These are phyloP conservation scores for Galendromus occidentalis DNA, from an alignment of 1,140 invertebrate species.

Conservation along the genomic window DNA sequence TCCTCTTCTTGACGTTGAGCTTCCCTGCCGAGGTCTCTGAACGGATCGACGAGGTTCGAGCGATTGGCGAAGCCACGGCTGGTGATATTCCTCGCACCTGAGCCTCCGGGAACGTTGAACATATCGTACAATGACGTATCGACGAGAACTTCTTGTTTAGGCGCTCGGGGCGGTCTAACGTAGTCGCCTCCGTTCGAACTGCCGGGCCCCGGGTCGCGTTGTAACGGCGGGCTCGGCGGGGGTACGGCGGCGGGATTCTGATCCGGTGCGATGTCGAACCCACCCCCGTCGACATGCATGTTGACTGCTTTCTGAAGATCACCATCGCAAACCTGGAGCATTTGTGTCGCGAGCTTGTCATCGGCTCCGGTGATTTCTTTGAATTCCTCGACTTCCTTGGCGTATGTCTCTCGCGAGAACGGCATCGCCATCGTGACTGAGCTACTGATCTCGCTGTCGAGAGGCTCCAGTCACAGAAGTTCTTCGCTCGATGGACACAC, in stretches of 20 bases:
- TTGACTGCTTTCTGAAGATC: constrained; percentile 36
- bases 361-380: constrained; percentile 6
- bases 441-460: too few species aligned
- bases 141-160: constrained; percentile 38
- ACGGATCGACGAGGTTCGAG: neutral
- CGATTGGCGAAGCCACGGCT: neutral
- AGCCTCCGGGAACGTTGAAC: constrained; percentile 42
- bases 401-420: too few species aligned
- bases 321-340: constrained; percentile 33
- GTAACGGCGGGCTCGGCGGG: constrained; percentile 8
- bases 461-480: too few species aligned
- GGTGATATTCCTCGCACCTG: constrained; percentile 29
- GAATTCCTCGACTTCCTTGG: neutral
- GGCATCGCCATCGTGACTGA: too few species aligned
- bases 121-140: constrained; percentile 42
- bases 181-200: constrained; percentile 27
- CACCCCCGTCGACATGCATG: constrained; percentile 33
- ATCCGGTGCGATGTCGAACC: constrained; percentile 6
- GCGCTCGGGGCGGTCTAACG: constrained; percentile 43
- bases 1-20: neutral
- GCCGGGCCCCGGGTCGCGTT: constrained; percentile 23
- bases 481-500: too few species aligned
- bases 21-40: constrained; percentile 3
- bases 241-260: constrained; percentile 23
- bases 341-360: constrained; percentile 18